Evolutionary conservation across 1,140 invertebrate species (phyloP), one percentile per base, ranked within the genome.

Genomic region (Pomacea maculata): DNA sequence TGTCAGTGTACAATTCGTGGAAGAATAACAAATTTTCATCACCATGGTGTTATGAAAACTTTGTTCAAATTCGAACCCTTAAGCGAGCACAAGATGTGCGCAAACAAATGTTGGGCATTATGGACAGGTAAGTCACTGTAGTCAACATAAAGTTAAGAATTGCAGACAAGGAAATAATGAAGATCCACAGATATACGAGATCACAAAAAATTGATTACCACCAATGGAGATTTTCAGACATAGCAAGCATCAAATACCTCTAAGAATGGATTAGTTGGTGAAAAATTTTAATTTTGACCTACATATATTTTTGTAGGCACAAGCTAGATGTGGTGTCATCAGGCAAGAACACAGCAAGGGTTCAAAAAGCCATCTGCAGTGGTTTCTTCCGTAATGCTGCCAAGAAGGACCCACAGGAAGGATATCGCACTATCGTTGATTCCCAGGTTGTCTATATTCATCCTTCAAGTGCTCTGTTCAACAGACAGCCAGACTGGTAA

Each of bases 1-100:
- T 99, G n/a, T 97, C 98, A 0, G 98, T 99, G 7, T 99, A 99
- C 90, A 99, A 99, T 89, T 98, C 98, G 45, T 99, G 99, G 99
- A 97, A 97, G 88, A 99, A 99, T 88, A 99, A 99, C 91, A 99
- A 99, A 90, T 99, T 99, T 91, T 98, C 97, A 1, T 98, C 97
- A 90, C 97, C 97, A 0, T 99, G 98, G 99, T 99, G 98, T 91
- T 99, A 98, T 89, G 98, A 99, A 90, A 99, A 99, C 92, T 99
- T 99, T 92, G 97, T 99, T 12, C 99, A 99, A 92, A 97, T 98
- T 57, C 92, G 98, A 34, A 99, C 98, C 0, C 91, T 99, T 61
- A 99, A 99, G 92, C 93, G 98, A 78, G 97, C 98, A 0, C 98
- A 99, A 92, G 99, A 99, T 93, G 98, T 99, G 0, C 93, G 98